Evolutionary conservation across 2,888 invertebrate species (phyloP), one percentile per base, ranked within the genome.

Genomic region (Rhogogaster chlorosoma): DNA sequence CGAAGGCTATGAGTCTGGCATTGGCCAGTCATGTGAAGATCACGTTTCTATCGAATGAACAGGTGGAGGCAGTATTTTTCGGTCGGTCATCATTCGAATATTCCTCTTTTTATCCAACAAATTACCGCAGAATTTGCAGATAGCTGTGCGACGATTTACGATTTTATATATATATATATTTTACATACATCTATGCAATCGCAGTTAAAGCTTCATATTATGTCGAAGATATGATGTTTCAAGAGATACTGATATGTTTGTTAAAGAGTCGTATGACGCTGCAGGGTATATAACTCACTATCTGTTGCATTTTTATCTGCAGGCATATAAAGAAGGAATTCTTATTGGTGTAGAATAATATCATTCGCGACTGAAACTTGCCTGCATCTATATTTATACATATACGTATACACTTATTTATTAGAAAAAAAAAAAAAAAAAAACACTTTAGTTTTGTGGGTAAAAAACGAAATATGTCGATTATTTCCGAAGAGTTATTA

Each of bases 41-140:
- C 80, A 80, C 80, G 80, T 80, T 80, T 80, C 80, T 61, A 29
- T 61, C 61, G 80, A 42, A 61, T 80, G 80, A 36, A 38, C 80
- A 80, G 80, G 80, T 80, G 80, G 80, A 57, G 57, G 57, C 38
- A 26, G 38, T 5, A 36, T 61, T 61, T 80, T 61, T 80, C 61
- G 22, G 4, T 12, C 22, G 10, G 32, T 36, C 22, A 32, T 77
- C 29, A 49, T 49, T 77, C 29, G 45, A 77, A 49, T 15, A 22
- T 38, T 26, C 42, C 15, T 32, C 18, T 67, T 67, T 67, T 67
- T 0, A 12, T 67, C 10, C 22, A 61, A 22, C 61, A 26, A 61
- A 61, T 61, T 12, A 26, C 61, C 32, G 29, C 7, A 9, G 26
- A 26, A 61, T 26, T 61, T 22, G 7, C 26, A 32, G 67, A 67